These are phyloP conservation scores for Leptatherina wallacei DNA, from an alignment of 2,797 vertebrate genomes.

Conservation along the genomic window DNA sequence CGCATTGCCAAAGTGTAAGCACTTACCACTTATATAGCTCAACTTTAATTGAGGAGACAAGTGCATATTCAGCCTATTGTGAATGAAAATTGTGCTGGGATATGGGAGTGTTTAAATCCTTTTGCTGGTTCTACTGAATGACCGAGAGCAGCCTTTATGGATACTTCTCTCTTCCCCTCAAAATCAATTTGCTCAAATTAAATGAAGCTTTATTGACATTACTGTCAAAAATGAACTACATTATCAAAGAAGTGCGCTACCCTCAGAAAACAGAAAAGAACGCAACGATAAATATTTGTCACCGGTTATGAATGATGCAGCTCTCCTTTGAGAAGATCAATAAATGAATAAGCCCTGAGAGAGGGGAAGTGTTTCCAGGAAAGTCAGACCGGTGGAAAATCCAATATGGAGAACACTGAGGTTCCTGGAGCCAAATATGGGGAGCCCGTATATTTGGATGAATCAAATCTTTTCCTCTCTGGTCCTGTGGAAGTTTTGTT, in stretches of 20 bases:
- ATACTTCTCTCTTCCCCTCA: constrained; percentile 37
- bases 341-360: constrained; percentile 66
- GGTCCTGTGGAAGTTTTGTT: constrained; percentile 39
- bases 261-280: constrained; percentile 36
- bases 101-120: constrained; percentile 34
- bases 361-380: constrained; percentile 62
- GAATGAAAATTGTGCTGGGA: constrained; percentile 38
- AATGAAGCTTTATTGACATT: constrained; percentile 37
- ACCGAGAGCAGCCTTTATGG: constrained; percentile 10
- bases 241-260: constrained; percentile 20
- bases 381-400: constrained; percentile 71
- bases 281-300: constrained; percentile 60
- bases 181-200: constrained; percentile 52
- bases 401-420: constrained; percentile 54
- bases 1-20: constrained; percentile 65
- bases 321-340: constrained; percentile 52
- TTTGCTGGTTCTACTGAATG: constrained; percentile 20
- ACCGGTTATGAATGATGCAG: constrained; percentile 61
- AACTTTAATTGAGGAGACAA: constrained; percentile 71
- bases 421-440: constrained; percentile 53
- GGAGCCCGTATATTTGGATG: constrained; percentile 16
- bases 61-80: constrained; percentile 64
- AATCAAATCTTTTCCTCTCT: constrained; percentile 25
- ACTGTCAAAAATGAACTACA: constrained; percentile 42
- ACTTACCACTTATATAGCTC: constrained; percentile 64